Conservation (phyloP, 2,113 vertebrate species). For the Prunella fulvescens region DNA sequence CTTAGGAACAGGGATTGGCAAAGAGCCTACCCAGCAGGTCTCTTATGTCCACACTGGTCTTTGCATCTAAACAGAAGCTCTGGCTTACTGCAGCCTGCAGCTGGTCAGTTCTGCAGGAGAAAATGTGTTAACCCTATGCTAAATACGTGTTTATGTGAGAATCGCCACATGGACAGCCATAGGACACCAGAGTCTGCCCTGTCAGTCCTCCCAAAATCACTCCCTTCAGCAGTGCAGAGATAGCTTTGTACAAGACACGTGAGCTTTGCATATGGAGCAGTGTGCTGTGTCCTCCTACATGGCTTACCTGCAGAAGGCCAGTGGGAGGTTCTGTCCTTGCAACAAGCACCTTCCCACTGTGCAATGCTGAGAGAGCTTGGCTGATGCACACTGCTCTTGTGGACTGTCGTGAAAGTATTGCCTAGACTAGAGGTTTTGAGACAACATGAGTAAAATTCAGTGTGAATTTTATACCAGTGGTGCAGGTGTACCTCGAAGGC, state of each 20-base stretch:
- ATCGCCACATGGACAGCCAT: background rate
- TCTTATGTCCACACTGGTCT: background rate
- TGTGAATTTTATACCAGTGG: background rate
- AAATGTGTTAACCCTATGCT: background rate
- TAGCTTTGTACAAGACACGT: background rate
- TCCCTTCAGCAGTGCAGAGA: background rate
- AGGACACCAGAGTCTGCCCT: background rate
- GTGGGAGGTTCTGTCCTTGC: background rate
- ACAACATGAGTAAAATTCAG: background rate
- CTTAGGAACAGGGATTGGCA: background rate
- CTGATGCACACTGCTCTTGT: background rate
- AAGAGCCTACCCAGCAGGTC: background rate
- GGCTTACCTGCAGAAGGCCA: background rate
- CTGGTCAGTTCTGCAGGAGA: background rate
- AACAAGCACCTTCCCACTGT: background rate
- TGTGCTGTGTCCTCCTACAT: background rate
- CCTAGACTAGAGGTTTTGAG: background rate
- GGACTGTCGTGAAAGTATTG: background rate
- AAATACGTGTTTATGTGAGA: background rate
- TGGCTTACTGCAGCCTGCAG: background rate
- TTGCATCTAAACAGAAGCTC: background rate
- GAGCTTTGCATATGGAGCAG: background rate
- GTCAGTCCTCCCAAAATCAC: background rate
- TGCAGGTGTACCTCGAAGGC: background rate
- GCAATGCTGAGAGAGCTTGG: background rate